phyloP scores from a whole-genome alignment of 2,797 vertebrate species.

The Allobates femoralis region DNA sequence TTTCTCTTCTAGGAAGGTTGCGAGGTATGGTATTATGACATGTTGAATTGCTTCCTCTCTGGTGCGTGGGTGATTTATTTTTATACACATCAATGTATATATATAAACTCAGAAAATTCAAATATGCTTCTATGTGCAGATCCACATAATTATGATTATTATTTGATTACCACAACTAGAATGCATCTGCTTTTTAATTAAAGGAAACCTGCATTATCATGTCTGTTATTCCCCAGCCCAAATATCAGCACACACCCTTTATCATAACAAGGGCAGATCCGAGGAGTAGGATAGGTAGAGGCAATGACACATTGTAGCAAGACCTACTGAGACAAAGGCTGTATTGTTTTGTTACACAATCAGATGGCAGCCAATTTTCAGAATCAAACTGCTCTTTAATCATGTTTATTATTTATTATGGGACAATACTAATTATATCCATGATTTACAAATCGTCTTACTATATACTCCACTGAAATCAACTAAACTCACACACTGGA shows the following conservation, averaged over 20 bases:
- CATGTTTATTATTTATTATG: background rate
- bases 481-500: no score
- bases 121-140: background rate
- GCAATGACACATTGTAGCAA: background rate
- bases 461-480: no score
- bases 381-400: background rate
- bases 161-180: background rate
- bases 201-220: background rate
- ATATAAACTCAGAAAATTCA: background rate
- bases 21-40: no score
- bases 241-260: background rate
- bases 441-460: no score
- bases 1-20: no score
- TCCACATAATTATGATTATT: background rate
- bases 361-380: background rate
- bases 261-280: conserved; percentile 5
- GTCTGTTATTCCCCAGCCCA: background rate
- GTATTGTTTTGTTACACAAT: background rate
- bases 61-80: no score
- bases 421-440: no score
- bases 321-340: background rate
- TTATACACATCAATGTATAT: no score
- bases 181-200: background rate
- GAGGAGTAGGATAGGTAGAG: background rate
- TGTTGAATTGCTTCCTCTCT: no score